Base-by-base conservation (phyloP, 1,140 invertebrate species). In the Bombus picipes region DNA sequence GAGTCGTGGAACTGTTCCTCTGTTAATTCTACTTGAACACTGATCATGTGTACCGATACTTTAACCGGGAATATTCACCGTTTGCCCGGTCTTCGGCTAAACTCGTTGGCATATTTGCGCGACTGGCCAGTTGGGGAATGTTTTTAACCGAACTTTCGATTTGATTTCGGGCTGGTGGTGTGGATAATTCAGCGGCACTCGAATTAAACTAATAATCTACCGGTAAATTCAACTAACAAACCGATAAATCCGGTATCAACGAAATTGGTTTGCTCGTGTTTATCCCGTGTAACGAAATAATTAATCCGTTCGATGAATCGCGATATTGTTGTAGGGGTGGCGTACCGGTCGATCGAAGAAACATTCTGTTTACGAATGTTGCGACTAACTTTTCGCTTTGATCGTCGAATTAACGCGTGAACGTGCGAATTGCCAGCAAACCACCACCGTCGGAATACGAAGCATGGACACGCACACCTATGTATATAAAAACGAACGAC, bases 131-230 rank as follows among this genome's bases (percentile, higher is more conserved):
- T 3, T 15, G 22, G 15, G 37, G 13, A 25, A 39, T 22, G n/a
- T 43, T 62, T 77, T 77, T n/a, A 28, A 10, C 9, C 53, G 9
- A 65, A 66, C 57, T 43, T 62, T 47, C 76, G 13, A 57, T 39
- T 37, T 1, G 41, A 39, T 70, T 71, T 34, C 39, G 39, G 13
- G 8, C 32, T 72, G 13, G n/a, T 3, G 32, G 57, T 6, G 25
- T 32, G 25, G 34, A 71, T 70, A 83, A 78, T 43, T 47, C 62
- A 37, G 41, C 53, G n/a, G 2, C 22, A 62, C 28, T 15, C 76
- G 76, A 85, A 85, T 85, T 80, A 79, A 80, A 80, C 76, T 65
- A 80, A 80, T 80, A 80, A 80, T 80, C 68, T 34, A 34, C 41
- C 62, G 34, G 62, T 68, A 71, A 80, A 80, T 85, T 80, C 53